phyloP scores from a whole-genome alignment of 2,888 invertebrate species.

The Noctua janthina region DNA sequence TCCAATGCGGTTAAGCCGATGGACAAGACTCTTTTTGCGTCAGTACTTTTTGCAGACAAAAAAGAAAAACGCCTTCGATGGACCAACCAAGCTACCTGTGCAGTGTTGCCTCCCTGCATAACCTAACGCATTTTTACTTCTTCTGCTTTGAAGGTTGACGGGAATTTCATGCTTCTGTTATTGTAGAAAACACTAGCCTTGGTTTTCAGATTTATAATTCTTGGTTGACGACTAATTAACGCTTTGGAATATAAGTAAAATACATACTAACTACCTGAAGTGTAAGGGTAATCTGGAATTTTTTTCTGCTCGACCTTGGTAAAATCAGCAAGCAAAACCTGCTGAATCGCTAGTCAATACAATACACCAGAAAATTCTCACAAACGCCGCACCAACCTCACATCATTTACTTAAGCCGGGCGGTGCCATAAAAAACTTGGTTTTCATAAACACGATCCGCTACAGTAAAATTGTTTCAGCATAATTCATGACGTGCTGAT shows the following conservation, averaged over 20 bases:
- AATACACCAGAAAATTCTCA: not conserved
- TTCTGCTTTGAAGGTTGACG: not conserved
- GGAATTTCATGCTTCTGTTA: not conserved
- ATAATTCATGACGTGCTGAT: constrained; percentile 55
- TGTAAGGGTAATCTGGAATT: not conserved
- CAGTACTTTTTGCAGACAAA: not conserved
- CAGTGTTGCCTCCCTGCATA: not conserved
- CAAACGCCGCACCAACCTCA: constrained; percentile 14
- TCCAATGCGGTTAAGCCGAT: not conserved
- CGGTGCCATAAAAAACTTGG: constrained; percentile 54
- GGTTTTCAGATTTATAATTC: not conserved
- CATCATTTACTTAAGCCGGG: constrained; percentile 39
- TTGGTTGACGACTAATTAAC: not conserved
- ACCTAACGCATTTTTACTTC: not conserved
- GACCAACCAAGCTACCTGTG: not conserved
- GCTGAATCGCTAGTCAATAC: not conserved
- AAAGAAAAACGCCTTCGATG: not conserved
- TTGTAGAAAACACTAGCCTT: not conserved
- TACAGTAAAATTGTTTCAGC: constrained; percentile 56
- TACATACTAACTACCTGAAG: not conserved
- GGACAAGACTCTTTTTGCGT: not conserved
- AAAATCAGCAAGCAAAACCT: not conserved
- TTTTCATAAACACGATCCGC: constrained; percentile 55
- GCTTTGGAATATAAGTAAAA: not conserved
- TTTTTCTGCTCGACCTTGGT: not conserved